These are phyloP conservation scores for Drosophila peninsularis DNA, from an alignment of 2,888 invertebrate species.

Conservation along the genomic window DNA sequence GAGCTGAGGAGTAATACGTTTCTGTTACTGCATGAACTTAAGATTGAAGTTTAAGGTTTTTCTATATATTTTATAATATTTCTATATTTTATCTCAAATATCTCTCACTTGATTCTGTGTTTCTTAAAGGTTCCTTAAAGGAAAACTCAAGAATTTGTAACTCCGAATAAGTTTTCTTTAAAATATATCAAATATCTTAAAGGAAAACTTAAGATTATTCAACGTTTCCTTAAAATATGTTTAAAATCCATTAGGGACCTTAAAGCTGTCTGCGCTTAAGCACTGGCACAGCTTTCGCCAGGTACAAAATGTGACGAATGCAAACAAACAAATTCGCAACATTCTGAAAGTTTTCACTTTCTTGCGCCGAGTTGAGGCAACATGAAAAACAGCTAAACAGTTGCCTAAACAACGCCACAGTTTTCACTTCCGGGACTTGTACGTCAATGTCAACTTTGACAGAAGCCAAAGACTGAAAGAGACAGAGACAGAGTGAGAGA, in stretches of 20 bases:
- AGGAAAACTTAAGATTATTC: too few relatives aligned
- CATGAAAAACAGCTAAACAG: slow-evolving; percentile 70
- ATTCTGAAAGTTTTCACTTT: slow-evolving; percentile 57
- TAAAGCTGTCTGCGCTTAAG: background rate
- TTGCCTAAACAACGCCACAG: slow-evolving; percentile 51
- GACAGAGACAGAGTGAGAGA: background rate
- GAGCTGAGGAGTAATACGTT: background rate
- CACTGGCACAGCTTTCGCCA: background rate
- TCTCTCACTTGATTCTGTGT: background rate
- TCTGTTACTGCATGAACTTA: background rate
- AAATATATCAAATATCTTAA: too few relatives aligned
- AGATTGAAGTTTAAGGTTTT: background rate
- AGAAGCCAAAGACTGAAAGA: slow-evolving; percentile 47
- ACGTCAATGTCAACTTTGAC: slow-evolving; percentile 79
- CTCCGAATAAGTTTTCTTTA: background rate
- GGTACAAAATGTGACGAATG: slow-evolving; percentile 6
- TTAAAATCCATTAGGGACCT: background rate
- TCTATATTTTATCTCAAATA: background rate
- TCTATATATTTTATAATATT: background rate
- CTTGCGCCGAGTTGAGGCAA: slow-evolving; percentile 30
- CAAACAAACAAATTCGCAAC: slow-evolving; percentile 27
- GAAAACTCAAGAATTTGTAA: background rate
- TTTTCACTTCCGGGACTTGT: slow-evolving; percentile 68
- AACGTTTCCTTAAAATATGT: background rate
- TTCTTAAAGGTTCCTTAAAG: background rate